Base-by-base conservation (phyloP, 1,140 invertebrate genomes). In the Dysdera silvatica region DNA sequence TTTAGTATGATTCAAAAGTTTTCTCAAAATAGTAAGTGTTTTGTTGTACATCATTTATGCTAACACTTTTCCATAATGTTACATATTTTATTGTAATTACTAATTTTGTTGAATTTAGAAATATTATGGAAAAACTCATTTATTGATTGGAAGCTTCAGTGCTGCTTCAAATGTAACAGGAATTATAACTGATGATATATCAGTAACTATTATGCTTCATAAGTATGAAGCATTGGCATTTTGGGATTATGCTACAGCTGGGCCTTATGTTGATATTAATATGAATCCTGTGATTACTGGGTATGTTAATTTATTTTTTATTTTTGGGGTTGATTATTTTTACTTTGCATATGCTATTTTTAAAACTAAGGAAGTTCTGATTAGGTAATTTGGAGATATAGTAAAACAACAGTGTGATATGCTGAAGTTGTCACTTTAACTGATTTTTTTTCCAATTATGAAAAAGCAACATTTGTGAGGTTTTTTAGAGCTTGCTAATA, bases 161-260 rank as follows among this genome's bases (percentile, higher is more conserved):
- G 88, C 88, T 1, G 89, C 88, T 1, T 93, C 89, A 33, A 93
- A 91, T 73, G 83, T 94, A 18, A 94, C 91, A 10, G 92, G 92
- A n/a, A 84, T 90, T 53, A 73, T 93, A 45, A 82, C 85, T 47
- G 88, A 94, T 78, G 88, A 91, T 70, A 82, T 91, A 29, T 82
- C 84, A 1, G 86, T 92, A 7, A 92, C 90, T 2, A 76, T 87
- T 14, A 74, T 91, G 1, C 79, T 95, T 7, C 89, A 93, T 71
- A 84, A 86, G 68, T 87, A 90, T 72, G 85, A 84, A 3, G 90
- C 89, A 3, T 79, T 90, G 53, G 84, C 87, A 3, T 85, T 95
- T 70, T 95, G 90, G 89, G 91, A 95, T 76, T 95, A 91, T 75
- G 89, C 89, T 4, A 82, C 88, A 8, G 88, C 88, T 47, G 91